Conservation (phyloP, 2,888 invertebrate genomes). For the Serripes groenlandicus region DNA sequence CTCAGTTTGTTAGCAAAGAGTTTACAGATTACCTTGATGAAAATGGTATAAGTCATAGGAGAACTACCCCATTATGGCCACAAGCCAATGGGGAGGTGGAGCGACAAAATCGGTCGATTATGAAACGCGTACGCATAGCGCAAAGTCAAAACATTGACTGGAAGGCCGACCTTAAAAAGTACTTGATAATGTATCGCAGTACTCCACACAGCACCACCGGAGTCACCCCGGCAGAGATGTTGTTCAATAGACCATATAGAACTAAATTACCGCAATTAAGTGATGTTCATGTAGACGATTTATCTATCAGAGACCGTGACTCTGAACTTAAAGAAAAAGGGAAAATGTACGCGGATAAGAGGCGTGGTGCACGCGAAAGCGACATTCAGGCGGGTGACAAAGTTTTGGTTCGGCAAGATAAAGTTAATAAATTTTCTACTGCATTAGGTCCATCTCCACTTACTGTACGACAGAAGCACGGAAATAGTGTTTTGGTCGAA, state of each 20-base stretch:
- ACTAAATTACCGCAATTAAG: constrained; percentile 55
- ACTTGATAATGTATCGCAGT: constrained; percentile 51
- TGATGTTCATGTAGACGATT: constrained; percentile 11
- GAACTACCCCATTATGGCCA: constrained; percentile 64
- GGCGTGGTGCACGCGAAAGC: constrained; percentile 30
- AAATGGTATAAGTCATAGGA: constrained; percentile 48
- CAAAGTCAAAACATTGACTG: constrained; percentile 47
- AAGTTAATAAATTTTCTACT: constrained; percentile 44
- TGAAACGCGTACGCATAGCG: constrained; percentile 58
- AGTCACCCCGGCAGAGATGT: constrained; percentile 42
- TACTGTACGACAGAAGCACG: neutral
- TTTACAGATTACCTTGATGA: constrained; percentile 42
- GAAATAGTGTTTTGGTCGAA: constrained; percentile 27
- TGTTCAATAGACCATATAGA: constrained; percentile 55
- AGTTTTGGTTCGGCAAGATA: constrained; percentile 42
- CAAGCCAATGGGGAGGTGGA: constrained; percentile 65
- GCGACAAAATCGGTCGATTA: constrained; percentile 49
- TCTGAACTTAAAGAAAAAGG: constrained; percentile 36
- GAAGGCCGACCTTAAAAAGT: constrained; percentile 43
- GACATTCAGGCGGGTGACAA: constrained; percentile 50
- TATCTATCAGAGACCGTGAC: constrained; percentile 39
- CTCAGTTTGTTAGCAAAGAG: no score
- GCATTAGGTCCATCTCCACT: constrained; percentile 19
- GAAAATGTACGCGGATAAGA: constrained; percentile 50
- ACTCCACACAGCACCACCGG: constrained; percentile 63